Evolutionary conservation across 2,888 invertebrate species (phyloP).

Genomic region (Macrosiphum euphorbiae): DNA sequence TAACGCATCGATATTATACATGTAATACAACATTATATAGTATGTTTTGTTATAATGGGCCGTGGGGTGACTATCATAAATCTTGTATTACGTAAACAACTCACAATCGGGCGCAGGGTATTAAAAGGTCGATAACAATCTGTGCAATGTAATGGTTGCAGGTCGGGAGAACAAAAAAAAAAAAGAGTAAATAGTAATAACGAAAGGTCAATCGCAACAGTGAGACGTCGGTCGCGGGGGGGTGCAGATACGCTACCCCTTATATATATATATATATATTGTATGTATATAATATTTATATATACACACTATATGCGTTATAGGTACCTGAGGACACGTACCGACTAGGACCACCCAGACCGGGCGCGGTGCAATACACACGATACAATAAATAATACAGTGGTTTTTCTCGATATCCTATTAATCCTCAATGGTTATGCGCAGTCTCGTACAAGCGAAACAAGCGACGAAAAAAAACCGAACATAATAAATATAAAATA

Average conservation of each 20-base stretch:
- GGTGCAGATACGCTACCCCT: constrained; percentile 26
- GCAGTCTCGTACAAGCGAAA: neutral
- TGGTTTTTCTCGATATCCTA: constrained; percentile 10
- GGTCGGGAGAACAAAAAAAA: neutral
- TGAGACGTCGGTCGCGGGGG: constrained; percentile 7
- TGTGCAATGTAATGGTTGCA: constrained; percentile 1
- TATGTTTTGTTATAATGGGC: neutral
- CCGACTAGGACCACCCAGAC: constrained; percentile 47
- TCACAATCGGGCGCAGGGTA: constrained; percentile 11
- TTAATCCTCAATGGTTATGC: constrained; percentile 54
- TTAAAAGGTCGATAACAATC: constrained; percentile 55
- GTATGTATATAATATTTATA: neutral
- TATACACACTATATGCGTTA: neutral
- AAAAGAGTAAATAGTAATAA: constrained; percentile 20
- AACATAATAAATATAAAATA: neutral
- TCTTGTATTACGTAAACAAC: constrained; percentile 20
- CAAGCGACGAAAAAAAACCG: neutral
- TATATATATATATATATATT: neutral
- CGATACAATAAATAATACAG: neutral
- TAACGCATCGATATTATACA: neutral
- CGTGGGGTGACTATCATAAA: constrained; percentile 14
- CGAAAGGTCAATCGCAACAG: neutral
- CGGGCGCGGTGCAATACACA: neutral
- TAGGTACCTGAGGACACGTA: constrained; percentile 20
- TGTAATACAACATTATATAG: neutral